Conservation (phyloP, 2,113 vertebrate species). For the Rhinogobius similis region DNA sequence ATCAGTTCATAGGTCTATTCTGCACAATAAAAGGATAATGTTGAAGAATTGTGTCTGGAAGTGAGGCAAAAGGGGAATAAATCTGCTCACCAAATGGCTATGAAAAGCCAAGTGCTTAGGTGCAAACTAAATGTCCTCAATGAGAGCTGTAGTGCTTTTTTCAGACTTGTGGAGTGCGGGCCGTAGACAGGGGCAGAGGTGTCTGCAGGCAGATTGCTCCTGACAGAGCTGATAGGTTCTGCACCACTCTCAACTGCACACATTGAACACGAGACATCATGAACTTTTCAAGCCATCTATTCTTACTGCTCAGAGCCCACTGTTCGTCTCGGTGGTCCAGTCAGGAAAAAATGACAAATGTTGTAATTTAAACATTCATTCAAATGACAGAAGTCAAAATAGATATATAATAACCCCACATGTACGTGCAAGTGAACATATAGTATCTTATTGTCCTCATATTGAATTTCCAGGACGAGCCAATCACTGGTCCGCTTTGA, state of each 20-base stretch:
- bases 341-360: too few species aligned
- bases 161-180: neutral
- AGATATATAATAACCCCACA: neutral
- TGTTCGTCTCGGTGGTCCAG: neutral
- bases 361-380: neutral
- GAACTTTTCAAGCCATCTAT: neutral
- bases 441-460: neutral
- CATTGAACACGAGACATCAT: neutral
- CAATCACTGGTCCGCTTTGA: constrained; percentile 98
- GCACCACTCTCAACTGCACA: neutral
- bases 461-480: constrained; percentile 81
- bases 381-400: neutral
- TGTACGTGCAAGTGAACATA: neutral
- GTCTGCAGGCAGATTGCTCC: constrained; percentile 1
- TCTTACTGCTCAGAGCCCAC: neutral
- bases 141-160: neutral
- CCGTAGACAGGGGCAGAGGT: neutral
- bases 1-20: constrained; percentile 3
- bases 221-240: constrained; percentile 4
- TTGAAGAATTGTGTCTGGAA: constrained; percentile 7
- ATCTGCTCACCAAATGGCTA: constrained; percentile 3
- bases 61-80: neutral
- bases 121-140: constrained; percentile 1
- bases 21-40: constrained; percentile 6
- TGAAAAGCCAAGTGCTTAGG: constrained; percentile 5